Conservation (phyloP, 2,113 vertebrate genomes). For the Cathartes aura region DNA sequence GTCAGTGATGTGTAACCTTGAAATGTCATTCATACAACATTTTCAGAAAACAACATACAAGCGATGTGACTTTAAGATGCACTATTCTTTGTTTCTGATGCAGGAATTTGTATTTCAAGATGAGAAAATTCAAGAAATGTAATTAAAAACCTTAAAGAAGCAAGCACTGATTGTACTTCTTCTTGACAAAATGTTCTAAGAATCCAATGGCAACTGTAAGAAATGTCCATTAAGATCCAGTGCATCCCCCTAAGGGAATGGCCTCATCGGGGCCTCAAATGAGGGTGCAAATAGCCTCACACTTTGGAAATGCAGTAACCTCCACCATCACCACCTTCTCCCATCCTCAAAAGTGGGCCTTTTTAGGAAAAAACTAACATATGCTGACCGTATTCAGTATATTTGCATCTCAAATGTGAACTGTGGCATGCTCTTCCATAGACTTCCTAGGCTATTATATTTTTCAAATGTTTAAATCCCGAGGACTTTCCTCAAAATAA, state of each 20-base stretch:
- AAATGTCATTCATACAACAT: not conserved
- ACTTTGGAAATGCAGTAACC: not conserved
- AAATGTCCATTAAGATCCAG: not conserved
- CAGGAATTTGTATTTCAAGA: not conserved
- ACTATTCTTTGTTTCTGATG: not conserved
- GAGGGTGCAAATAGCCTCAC: not conserved
- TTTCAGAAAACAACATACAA: not conserved
- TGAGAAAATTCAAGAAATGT: not conserved
- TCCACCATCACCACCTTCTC: not conserved
- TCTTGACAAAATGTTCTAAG: not conserved
- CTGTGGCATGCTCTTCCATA: not conserved
- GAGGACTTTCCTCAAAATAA: not conserved
- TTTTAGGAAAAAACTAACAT: not conserved
- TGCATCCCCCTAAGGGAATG: not conserved
- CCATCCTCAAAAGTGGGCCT: not conserved
- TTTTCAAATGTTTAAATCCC: not conserved
- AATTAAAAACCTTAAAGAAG: not conserved
- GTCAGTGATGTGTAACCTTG: not conserved
- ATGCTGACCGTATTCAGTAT: not conserved
- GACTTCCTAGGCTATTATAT: not conserved
- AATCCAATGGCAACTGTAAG: not conserved
- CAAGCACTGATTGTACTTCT: not conserved
- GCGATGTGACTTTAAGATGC: not conserved
- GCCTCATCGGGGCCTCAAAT: not conserved
- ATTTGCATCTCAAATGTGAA: not conserved